A percentile compares a stretch with the other conserved stretches of the same genome.
Evolutionary conservation across 2,113 vertebrate species (phyloP).

Genomic region (Edolisoma coerulescens): DNA sequence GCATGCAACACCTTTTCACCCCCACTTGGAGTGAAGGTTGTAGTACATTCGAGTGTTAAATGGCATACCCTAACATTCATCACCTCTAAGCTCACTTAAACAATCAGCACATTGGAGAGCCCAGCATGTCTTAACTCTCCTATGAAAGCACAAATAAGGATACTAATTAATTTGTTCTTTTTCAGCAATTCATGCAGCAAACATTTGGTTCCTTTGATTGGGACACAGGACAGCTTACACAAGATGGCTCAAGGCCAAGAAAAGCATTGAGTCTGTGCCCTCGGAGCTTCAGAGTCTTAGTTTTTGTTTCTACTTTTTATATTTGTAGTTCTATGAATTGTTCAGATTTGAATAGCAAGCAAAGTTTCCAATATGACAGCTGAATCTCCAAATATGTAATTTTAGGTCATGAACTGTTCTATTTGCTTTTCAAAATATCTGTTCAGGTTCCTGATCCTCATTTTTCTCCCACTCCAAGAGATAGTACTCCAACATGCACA

Average conservation of each 20-base stretch:
- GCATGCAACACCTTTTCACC: background rate
- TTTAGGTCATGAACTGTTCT: background rate
- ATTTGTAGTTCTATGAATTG: background rate
- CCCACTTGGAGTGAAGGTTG: background rate
- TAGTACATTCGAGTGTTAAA: background rate
- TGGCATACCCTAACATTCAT: background rate
- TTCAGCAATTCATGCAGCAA: slow-evolving; percentile 1
- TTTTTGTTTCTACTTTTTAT: background rate
- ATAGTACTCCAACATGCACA: background rate
- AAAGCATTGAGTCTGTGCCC: background rate
- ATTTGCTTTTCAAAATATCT: background rate
- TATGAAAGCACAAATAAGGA: background rate
- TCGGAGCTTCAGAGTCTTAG: background rate
- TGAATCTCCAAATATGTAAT: background rate
- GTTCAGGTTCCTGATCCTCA: background rate
- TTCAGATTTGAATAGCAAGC: background rate
- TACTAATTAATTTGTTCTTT: slow-evolving; percentile 1
- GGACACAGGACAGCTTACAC: background rate
- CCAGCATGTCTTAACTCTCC: background rate
- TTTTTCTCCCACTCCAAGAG: background rate
- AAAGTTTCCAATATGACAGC: background rate
- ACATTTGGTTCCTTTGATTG: background rate
- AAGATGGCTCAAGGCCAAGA: slow-evolving; percentile 2
- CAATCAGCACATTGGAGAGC: background rate
- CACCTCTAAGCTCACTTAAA: background rate